Base-by-base conservation (phyloP, 2,888 invertebrate species). In the Villa cingulata region DNA sequence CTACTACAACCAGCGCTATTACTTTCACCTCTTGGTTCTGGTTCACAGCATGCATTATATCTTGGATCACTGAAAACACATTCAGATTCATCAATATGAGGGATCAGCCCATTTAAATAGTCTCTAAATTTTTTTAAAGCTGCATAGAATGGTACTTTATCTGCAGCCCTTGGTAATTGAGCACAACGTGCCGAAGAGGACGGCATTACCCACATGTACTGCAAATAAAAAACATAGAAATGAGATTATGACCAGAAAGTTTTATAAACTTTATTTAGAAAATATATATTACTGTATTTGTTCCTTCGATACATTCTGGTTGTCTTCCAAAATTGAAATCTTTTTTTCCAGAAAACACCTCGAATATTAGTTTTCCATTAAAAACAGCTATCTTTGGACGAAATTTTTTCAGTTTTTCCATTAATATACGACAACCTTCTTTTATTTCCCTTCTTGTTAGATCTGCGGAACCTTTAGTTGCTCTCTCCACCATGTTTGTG, bases 141-240 rank as follows among this genome's bases (percentile, higher is more conserved):
- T 51, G 87, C 82, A 73, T 95, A 97, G 74, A 94, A 97, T 55
- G 96, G 96, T 51, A 97, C 91, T 74, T 97, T 97, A 74, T 97
- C 96, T 1, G 91, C 88, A 18, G 95, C 94, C 57, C 95, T 79
- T n/a, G 96, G 96, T 57, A 96, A 74, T 70, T 96, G 95, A 37
- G 96, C 92, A 73, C 94, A 96, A 45, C 96, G 80, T 43, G 96
- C 95, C 63, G 92, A 94, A 44, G 95, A 95, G 46, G 95, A 96
- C 54, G 96, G 96, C 95, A 96, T 95, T 65, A 97, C 96, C 89
- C 91, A 97, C 77, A 95, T 89, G 68, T 89, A 86, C 94, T 95
- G 75, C 15, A 73, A 74, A 20, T 20, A 10, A 41, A 41, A 41
- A n/a, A n/a, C n/a, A n/a, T n/a, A n/a, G n/a, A n/a, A n/a, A n/a